These are phyloP conservation scores for Hyphantria cunea DNA, from an alignment of 1,140 invertebrate genomes.

Conservation along the genomic window DNA sequence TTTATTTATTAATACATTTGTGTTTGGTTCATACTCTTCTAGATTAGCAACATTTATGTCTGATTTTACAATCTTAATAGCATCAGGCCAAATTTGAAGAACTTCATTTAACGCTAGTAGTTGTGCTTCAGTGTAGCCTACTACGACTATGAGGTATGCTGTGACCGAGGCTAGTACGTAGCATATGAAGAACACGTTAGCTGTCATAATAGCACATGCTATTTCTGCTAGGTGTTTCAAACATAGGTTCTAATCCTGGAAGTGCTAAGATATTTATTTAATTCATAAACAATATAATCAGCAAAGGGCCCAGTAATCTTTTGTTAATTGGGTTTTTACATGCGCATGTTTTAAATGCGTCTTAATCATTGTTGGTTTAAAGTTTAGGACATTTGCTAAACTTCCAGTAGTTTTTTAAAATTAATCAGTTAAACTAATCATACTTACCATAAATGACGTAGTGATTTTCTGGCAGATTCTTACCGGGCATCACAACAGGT, in stretches of 20 bases:
- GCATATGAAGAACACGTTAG: constrained; percentile 33
- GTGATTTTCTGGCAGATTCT: constrained; percentile 53
- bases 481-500: constrained; percentile 44
- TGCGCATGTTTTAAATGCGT: too few species aligned
- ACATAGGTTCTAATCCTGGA: constrained; percentile 59
- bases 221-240: constrained; percentile 57
- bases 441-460: constrained; percentile 55
- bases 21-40: not conserved
- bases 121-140: constrained; percentile 58
- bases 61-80: constrained; percentile 29
- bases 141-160: constrained; percentile 49
- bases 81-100: constrained; percentile 51
- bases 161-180: constrained; percentile 45
- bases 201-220: constrained; percentile 22
- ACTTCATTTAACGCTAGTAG: constrained; percentile 51
- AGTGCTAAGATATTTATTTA: too few species aligned
- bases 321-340: too few species aligned
- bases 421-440: too few species aligned
- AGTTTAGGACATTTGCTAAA: too few species aligned
- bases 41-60: too few species aligned
- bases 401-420: too few species aligned
- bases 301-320: too few species aligned
- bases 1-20: constrained; percentile 43
- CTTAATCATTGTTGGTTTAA: too few species aligned
- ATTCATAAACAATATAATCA: too few species aligned